These are phyloP conservation scores for Lathronympha strigana DNA, from an alignment of 2,888 invertebrate species.

Conservation along the genomic window DNA sequence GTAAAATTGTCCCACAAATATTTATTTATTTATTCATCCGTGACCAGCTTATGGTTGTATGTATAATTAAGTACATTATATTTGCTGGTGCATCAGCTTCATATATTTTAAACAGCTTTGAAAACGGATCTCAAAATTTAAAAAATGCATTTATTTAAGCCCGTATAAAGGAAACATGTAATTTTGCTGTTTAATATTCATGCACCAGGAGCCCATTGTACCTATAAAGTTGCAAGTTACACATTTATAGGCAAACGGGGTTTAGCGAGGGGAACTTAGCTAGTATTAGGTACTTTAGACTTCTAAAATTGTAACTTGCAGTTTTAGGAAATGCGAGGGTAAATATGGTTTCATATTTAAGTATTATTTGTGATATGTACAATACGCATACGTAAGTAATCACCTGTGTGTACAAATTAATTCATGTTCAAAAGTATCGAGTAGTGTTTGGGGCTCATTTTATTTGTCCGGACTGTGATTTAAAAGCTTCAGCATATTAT, in stretches of 20 bases:
- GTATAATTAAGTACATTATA: background rate
- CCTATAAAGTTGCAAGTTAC: no score
- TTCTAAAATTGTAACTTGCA: no score
- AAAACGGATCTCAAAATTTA: background rate
- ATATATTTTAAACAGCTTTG: background rate
- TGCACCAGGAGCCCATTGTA: no score
- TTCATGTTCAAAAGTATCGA: slow-evolving; percentile 6
- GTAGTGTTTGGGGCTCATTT: background rate
- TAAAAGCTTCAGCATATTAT: background rate
- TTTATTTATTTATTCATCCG: no score
- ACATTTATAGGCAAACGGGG: no score
- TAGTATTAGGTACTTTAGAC: no score
- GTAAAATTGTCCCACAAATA: no score
- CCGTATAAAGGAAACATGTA: background rate
- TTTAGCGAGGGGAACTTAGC: no score
- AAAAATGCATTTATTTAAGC: slow-evolving; percentile 12
- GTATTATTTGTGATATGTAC: slow-evolving; percentile 51
- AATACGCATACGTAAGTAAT: slow-evolving; percentile 43
- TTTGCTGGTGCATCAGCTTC: background rate
- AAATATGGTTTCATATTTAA: slow-evolving; percentile 30
- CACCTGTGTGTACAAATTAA: slow-evolving; percentile 50
- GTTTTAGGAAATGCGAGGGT: background rate
- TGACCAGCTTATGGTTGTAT: background rate
- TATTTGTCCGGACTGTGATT: background rate
- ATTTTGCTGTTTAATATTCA: background rate